Percentiles rank a stretch among this genome's conserved stretches.
Conservation (phyloP, 2,888 invertebrate genomes). For the Habrosyne pyritoides region DNA sequence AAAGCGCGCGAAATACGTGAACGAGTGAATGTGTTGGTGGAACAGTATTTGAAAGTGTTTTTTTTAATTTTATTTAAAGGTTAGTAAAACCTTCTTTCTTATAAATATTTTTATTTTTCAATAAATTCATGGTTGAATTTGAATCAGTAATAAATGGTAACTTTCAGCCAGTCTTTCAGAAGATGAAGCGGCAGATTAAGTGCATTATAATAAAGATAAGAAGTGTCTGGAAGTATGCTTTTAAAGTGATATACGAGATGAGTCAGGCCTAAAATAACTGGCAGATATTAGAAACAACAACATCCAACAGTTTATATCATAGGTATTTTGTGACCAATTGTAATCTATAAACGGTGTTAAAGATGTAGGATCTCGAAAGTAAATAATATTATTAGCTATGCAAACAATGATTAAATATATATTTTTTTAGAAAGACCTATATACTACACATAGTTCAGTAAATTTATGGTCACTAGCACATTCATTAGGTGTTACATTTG, state of each 20-base stretch:
- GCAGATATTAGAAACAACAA: slow-evolving; percentile 43
- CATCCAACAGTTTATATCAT: slow-evolving; percentile 23
- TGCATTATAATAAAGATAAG: slow-evolving; percentile 66
- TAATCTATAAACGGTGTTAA: neutral
- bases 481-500: neutral
- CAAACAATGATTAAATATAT: no score
- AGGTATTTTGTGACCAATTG: slow-evolving; percentile 14
- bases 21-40: slow-evolving; percentile 34
- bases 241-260: slow-evolving; percentile 64
- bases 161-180: neutral
- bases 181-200: slow-evolving; percentile 1
- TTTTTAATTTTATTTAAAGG: neutral
- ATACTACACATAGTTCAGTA: no score
- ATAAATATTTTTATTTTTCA: neutral
- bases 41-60: slow-evolving; percentile 11
- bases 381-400: no score
- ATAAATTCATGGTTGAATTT: neutral
- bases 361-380: neutral
- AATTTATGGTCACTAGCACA: neutral
- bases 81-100: slow-evolving; percentile 11
- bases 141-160: neutral
- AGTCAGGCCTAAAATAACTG: slow-evolving; percentile 57
- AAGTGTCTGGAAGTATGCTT: slow-evolving; percentile 54
- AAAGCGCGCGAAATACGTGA: slow-evolving; percentile 64
- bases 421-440: no score